Conservation (phyloP, 1,140 invertebrate genomes). For the Lycorma delicatula region DNA sequence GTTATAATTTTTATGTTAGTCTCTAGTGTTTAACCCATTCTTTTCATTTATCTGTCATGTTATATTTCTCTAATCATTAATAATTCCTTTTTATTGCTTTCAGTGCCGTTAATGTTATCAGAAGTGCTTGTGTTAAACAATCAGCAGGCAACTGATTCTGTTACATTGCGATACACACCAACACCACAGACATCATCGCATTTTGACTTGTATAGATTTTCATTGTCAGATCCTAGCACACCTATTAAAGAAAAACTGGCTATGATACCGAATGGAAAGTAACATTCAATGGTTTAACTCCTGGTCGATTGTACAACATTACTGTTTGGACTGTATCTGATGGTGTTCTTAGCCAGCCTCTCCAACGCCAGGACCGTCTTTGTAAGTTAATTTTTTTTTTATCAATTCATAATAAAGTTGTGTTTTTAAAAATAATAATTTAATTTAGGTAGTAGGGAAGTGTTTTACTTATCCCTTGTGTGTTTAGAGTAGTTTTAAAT, state of each 20-base stretch:
- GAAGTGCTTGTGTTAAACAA: conserved; percentile 82
- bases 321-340: conserved; percentile 86
- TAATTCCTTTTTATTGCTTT: too few relatives aligned
- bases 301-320: conserved; percentile 79
- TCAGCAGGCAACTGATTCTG: conserved; percentile 53
- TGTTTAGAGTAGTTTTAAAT: too few relatives aligned
- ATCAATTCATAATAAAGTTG: too few relatives aligned
- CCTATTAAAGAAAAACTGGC: conserved; percentile 64
- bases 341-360: conserved; percentile 70
- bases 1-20: too few relatives aligned
- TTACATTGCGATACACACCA: conserved; percentile 72
- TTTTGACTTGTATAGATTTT: conserved; percentile 78
- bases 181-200: conserved; percentile 64
- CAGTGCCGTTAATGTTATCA: conserved; percentile 83
- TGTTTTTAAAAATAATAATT: too few relatives aligned
- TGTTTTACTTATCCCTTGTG: too few relatives aligned
- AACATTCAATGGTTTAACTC: conserved; percentile 67
- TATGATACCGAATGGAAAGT: conserved; percentile 71
- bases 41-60: too few relatives aligned
- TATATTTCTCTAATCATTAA: too few relatives aligned
- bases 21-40: too few relatives aligned
- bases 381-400: too few relatives aligned
- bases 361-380: conserved; percentile 72
- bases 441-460: too few relatives aligned
- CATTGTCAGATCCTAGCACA: conserved; percentile 60